These are phyloP conservation scores for Mastomys coucha DNA, from an alignment of 2,113 vertebrate species.

Conservation along the genomic window DNA sequence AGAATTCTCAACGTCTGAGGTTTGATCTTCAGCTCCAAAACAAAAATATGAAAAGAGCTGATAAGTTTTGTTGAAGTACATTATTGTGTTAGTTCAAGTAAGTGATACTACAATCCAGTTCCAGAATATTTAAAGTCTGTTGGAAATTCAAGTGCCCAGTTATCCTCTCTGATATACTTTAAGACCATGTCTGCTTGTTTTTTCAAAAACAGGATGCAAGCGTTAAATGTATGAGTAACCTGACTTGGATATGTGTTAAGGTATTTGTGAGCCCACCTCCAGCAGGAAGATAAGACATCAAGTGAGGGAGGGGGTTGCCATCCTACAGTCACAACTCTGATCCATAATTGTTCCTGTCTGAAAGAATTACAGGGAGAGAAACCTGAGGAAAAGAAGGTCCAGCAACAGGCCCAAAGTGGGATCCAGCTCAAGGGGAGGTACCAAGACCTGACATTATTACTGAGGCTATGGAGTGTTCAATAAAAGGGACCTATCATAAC, in stretches of 20 bases:
- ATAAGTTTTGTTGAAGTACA: not conserved
- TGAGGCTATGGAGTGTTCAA: too few relatives aligned
- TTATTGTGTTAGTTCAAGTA: not conserved
- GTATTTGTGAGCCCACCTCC: not conserved
- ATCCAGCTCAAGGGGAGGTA: too few relatives aligned
- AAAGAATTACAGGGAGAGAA: too few relatives aligned
- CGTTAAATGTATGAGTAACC: not conserved
- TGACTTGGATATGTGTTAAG: not conserved
- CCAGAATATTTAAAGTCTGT: not conserved
- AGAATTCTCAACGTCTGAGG: not conserved
- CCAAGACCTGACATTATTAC: too few relatives aligned
- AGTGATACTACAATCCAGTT: not conserved
- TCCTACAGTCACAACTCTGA: too few relatives aligned
- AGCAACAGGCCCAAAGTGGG: too few relatives aligned
- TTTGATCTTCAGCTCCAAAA: not conserved
- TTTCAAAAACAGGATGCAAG: not conserved
- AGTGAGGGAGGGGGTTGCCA: too few relatives aligned
- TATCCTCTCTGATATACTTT: not conserved
- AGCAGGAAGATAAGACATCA: too few relatives aligned
- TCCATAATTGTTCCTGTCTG: too few relatives aligned
- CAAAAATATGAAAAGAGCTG: not conserved
- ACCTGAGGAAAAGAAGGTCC: too few relatives aligned
- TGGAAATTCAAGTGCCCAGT: not conserved
- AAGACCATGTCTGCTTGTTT: not conserved
- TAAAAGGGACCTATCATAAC: too few relatives aligned